Conservation (phyloP, 2,888 invertebrate species). For the Pristionchus mayeri region DNA sequence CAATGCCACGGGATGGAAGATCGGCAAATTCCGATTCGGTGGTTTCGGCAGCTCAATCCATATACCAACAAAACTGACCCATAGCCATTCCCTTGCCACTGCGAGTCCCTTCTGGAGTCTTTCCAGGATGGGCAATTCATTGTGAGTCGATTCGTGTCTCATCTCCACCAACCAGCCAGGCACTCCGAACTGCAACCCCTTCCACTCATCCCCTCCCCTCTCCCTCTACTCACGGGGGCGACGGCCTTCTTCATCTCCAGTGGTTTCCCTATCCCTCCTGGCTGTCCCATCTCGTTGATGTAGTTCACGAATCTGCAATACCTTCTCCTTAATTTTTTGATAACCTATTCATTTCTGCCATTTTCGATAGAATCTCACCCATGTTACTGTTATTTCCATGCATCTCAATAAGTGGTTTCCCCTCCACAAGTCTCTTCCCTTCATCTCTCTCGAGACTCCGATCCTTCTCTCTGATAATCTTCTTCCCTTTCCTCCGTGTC, state of each 20-base stretch:
- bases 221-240: neutral
- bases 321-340: too few species aligned
- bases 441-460: conserved; percentile 11
- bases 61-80: too few species aligned
- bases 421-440: conserved; percentile 25
- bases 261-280: conserved; percentile 51
- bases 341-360: too few species aligned
- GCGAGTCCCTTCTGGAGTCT: conserved; percentile 82
- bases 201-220: conserved; percentile 74
- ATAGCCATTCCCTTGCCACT: conserved; percentile 84
- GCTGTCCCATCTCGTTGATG: conserved; percentile 75
- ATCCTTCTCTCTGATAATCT: conserved; percentile 8
- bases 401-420: neutral
- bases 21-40: too few species aligned
- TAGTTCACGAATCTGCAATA: conserved; percentile 76
- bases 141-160: conserved; percentile 86
- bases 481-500: conserved; percentile 10
- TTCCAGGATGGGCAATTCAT: conserved; percentile 82
- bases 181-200: conserved; percentile 81
- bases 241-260: conserved; percentile 68
- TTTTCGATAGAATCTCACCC: too few species aligned
- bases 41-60: too few species aligned
- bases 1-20: too few species aligned
- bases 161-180: conserved; percentile 88
- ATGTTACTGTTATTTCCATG: too few species aligned